Evolutionary conservation across 1,140 invertebrate genomes (phyloP).

Genomic region (Proctacanthus coquilletti): DNA sequence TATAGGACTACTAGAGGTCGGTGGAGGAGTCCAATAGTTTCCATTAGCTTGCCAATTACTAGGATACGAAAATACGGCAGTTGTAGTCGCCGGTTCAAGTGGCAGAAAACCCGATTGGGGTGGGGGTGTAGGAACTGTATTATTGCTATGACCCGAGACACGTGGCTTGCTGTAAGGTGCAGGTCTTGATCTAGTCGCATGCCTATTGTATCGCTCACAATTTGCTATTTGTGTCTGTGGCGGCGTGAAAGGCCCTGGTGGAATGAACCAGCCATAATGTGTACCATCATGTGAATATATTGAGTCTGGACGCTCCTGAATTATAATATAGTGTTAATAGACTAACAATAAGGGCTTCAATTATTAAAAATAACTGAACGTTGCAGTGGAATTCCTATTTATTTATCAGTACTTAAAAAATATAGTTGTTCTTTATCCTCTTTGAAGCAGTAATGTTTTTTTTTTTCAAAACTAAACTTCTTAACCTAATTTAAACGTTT

Average conservation of each 20-base stretch:
- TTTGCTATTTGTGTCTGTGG: neutral
- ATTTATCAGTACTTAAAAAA: no score
- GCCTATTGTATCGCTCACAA: conserved; percentile 2
- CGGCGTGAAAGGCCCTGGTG: conserved; percentile 9
- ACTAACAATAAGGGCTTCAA: no score
- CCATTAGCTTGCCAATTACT: conserved; percentile 23
- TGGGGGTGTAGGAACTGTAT: conserved; percentile 16
- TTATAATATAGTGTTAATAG: no score
- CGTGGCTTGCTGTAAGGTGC: conserved; percentile 25
- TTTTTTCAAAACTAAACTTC: neutral
- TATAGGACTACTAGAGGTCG: conserved; percentile 17
- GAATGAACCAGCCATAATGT: conserved; percentile 27
- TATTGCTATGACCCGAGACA: no score
- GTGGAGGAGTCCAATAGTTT: conserved; percentile 23
- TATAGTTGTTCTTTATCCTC: conserved; percentile 6
- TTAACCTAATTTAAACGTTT: no score
- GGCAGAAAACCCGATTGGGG: conserved; percentile 24
- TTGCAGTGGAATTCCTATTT: no score
- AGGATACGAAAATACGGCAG: conserved; percentile 22
- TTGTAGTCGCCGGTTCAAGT: conserved; percentile 21
- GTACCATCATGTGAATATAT: conserved; percentile 24
- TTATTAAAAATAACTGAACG: no score
- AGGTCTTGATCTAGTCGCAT: conserved; percentile 7
- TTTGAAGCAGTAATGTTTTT: neutral
- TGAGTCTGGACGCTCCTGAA: conserved; percentile 26